Evolutionary conservation across 2,888 invertebrate species (phyloP).

Genomic region (Oscheius sp.): DNA sequence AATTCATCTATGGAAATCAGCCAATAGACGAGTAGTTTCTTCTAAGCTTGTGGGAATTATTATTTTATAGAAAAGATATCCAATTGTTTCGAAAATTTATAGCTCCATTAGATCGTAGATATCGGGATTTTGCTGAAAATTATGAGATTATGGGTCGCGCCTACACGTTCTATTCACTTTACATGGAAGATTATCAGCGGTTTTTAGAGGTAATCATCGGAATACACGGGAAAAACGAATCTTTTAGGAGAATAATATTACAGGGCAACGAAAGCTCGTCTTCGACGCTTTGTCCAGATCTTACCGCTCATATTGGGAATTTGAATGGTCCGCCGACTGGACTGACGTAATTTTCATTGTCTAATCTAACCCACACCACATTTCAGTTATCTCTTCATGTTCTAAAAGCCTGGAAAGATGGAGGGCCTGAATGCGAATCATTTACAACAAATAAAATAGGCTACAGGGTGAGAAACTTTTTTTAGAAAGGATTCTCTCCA

Average conservation of each 20-base stretch:
- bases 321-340: conserved; percentile 71
- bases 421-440: conserved; percentile 60
- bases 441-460: conserved; percentile 64
- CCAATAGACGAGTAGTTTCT: conserved; percentile 43
- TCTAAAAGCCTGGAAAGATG: conserved; percentile 65
- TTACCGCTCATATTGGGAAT: conserved; percentile 68
- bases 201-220: conserved; percentile 42
- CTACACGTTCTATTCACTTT: conserved; percentile 54
- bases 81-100: conserved; percentile 51
- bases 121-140: conserved; percentile 53
- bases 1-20: conserved; percentile 48
- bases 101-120: conserved; percentile 52
- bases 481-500: too few relatives aligned
- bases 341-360: conserved; percentile 47
- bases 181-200: conserved; percentile 50
- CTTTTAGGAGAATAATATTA: conserved; percentile 48
- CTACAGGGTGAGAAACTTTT: conserved; percentile 44
- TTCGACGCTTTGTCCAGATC: conserved; percentile 65
- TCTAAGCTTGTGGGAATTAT: too few relatives aligned
- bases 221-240: neutral
- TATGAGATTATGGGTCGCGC: conserved; percentile 49
- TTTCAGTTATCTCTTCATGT: conserved; percentile 63
- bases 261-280: conserved; percentile 46
- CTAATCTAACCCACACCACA: neutral
- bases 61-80: conserved; percentile 50